Evolutionary conservation across 2,797 vertebrate species (phyloP).

Genomic region (Epinephelus malabaricus): DNA sequence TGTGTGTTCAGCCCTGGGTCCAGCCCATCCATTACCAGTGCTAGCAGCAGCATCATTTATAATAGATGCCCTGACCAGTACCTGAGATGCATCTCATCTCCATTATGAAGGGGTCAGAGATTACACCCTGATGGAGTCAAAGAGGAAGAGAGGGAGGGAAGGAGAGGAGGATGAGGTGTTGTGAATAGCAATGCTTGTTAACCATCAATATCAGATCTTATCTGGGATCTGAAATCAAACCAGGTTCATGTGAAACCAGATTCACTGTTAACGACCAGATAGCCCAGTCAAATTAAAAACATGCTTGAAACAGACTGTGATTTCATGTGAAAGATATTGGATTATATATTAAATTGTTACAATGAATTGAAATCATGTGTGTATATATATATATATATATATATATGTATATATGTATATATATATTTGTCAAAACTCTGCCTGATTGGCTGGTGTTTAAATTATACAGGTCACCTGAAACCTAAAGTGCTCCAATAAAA

Average conservation of each 20-base stretch:
- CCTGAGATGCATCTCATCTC: constrained; percentile 81
- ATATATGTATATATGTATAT: too few species aligned
- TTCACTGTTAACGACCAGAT: neutral
- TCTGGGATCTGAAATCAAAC: neutral
- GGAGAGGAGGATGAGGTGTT: neutral
- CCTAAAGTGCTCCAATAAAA: neutral
- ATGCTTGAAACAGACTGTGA: neutral
- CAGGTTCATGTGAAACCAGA: neutral
- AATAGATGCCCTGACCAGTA: constrained; percentile 81
- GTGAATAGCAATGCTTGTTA: constrained; percentile 1
- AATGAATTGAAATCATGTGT: too few species aligned
- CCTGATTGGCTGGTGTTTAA: neutral
- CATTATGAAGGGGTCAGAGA: constrained; percentile 77
- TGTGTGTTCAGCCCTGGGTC: constrained; percentile 54
- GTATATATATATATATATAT: too few species aligned
- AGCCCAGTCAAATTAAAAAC: neutral
- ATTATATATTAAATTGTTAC: too few species aligned
- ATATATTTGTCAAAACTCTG: neutral
- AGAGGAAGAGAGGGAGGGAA: neutral
- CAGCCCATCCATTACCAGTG: constrained; percentile 83
- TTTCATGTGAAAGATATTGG: too few species aligned
- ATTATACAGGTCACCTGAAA: too few species aligned
- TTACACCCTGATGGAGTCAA: constrained; percentile 38
- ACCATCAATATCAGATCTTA: constrained; percentile 1
- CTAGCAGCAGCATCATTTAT: constrained; percentile 83